Percentiles rank a stretch among this genome's conserved stretches.
These are phyloP conservation scores for Cynoglossus semilaevis DNA, from an alignment of 2,113 vertebrate species.

Conservation along the genomic window DNA sequence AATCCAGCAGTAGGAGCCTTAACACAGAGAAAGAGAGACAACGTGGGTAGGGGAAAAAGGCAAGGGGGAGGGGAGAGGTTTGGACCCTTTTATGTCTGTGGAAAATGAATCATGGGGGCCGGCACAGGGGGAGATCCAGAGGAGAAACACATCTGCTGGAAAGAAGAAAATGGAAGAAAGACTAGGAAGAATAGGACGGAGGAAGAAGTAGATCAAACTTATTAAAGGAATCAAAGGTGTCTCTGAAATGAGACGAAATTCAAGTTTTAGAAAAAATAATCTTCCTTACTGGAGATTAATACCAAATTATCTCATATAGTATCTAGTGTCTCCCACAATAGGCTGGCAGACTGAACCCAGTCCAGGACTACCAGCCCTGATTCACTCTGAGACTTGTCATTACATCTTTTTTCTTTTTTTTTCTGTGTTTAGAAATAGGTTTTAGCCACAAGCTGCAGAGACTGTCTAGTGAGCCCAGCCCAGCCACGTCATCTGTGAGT, in stretches of 20 bases:
- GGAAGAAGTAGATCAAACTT: not conserved
- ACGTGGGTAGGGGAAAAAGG: constrained; percentile 11
- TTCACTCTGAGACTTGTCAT: constrained; percentile 64
- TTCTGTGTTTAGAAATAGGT: constrained; percentile 58
- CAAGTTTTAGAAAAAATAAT: not conserved
- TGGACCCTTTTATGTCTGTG: constrained; percentile 67
- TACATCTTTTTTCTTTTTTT: constrained; percentile 51
- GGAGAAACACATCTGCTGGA: constrained; percentile 74
- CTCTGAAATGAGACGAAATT: not conserved
- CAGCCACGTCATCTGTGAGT: constrained; percentile 73
- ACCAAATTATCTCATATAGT: constrained; percentile 66
- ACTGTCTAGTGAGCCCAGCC: constrained; percentile 31
- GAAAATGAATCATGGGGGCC: constrained; percentile 80
- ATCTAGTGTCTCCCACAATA: constrained; percentile 57
- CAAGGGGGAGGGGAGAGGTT: constrained; percentile 38
- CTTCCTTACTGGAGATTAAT: constrained; percentile 48
- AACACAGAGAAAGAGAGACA: constrained; percentile 34
- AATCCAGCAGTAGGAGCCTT: constrained; percentile 58
- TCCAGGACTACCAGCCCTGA: constrained; percentile 47
- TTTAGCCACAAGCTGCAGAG: constrained; percentile 45
- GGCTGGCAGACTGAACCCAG: constrained; percentile 48
- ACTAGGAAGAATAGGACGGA: not conserved
- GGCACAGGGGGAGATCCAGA: constrained; percentile 53
- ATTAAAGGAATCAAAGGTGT: not conserved
- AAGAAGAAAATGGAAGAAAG: constrained; percentile 28